Evolutionary conservation across 2,113 vertebrate genomes (phyloP).

Genomic region (Lepidothrix coronata): DNA sequence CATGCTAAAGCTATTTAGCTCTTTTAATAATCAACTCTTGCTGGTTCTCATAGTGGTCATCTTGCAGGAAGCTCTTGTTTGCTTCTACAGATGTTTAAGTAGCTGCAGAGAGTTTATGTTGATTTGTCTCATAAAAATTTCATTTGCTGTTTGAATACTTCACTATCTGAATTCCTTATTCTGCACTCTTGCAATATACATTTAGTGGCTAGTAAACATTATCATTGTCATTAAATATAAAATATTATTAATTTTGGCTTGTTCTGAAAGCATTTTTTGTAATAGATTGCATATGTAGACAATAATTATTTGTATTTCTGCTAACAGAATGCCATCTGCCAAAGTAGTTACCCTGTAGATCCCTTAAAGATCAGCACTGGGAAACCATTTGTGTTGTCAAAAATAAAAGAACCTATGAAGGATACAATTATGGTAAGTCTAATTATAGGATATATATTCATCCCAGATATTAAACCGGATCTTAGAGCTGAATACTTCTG

Average conservation of each 20-base stretch:
- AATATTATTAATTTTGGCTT: not conserved
- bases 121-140: not conserved
- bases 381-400: not conserved
- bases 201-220: not conserved
- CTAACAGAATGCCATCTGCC: constrained; percentile 78
- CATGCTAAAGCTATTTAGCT: not conserved
- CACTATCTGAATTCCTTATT: not conserved
- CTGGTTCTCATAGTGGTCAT: not conserved
- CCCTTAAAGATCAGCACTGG: constrained; percentile 63
- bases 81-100: not conserved
- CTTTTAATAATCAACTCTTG: not conserved
- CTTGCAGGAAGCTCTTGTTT: not conserved
- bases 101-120: not conserved
- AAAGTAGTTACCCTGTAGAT: constrained; percentile 64
- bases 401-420: constrained; percentile 79
- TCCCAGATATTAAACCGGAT: not conserved
- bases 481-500: not conserved
- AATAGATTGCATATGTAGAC: not conserved
- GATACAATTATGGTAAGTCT: constrained; percentile 82
- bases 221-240: not conserved
- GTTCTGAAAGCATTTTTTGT: not conserved
- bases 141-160: not conserved
- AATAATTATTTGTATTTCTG: constrained; percentile 8
- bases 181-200: not conserved
- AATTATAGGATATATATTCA: not conserved